A percentile compares a stretch with the other conserved stretches of the same genome.
Evolutionary conservation across 1,140 invertebrate genomes (phyloP).

Genomic region (Drosophila pseudoananassae): DNA sequence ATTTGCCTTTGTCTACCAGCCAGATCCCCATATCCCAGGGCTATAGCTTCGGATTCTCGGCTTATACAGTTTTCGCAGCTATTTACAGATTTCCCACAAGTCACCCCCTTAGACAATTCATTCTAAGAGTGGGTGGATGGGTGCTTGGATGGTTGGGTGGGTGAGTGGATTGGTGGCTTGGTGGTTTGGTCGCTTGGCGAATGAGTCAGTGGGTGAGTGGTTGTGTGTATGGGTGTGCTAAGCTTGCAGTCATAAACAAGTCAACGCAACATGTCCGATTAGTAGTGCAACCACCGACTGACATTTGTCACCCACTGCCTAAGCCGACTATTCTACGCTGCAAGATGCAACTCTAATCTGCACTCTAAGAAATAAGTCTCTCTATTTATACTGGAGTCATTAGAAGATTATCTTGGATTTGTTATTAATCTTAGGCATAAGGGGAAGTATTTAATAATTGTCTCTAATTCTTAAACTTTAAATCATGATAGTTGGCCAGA

Average conservation of each 20-base stretch:
- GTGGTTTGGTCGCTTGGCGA: background rate
- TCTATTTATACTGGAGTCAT: constrained; percentile 4
- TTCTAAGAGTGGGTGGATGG: constrained; percentile 8
- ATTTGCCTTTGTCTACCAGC: constrained; percentile 39
- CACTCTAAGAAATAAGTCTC: constrained; percentile 44
- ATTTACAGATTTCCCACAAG: constrained; percentile 82
- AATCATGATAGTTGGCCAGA: background rate
- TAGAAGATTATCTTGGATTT: background rate
- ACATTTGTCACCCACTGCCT: constrained; percentile 73
- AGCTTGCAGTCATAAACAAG: constrained; percentile 79
- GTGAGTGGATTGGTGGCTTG: constrained; percentile 5
- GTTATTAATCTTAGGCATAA: background rate
- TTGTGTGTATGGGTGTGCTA: constrained; percentile 54
- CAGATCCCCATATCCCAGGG: constrained; percentile 26
- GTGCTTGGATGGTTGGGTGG: constrained; percentile 7
- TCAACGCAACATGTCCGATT: constrained; percentile 82
- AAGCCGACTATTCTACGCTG: constrained; percentile 18
- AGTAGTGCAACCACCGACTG: constrained; percentile 81
- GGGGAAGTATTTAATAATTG: no score
- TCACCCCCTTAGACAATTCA: constrained; percentile 43
- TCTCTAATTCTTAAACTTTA: background rate
- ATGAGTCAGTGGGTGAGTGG: constrained; percentile 4
- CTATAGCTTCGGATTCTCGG: constrained; percentile 36
- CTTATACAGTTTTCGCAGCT: constrained; percentile 74
- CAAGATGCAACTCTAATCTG: constrained; percentile 47